phyloP scores from a whole-genome alignment of 2,113 vertebrate species.

The Ailuropoda melanoleuca region DNA sequence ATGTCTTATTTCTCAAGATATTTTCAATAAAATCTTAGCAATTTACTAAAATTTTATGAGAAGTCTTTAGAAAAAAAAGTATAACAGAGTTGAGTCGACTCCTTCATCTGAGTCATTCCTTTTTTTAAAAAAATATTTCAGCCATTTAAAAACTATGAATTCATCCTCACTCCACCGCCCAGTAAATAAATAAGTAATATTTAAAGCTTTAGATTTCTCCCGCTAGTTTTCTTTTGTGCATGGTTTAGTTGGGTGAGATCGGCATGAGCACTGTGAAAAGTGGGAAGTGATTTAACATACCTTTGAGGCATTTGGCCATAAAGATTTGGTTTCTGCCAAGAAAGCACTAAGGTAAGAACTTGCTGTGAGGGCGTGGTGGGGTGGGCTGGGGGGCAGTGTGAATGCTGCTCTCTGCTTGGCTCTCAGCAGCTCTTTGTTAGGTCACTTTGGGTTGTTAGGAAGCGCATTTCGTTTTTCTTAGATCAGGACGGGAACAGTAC shows the following conservation, averaged over 20 bases:
- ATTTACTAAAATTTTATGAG: conserved; percentile 39
- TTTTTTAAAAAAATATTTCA: neutral
- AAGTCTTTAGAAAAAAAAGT: conserved; percentile 30
- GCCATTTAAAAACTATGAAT: conserved; percentile 47
- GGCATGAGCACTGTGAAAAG: conserved; percentile 2
- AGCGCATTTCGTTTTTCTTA: conserved; percentile 83
- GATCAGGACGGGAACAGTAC: conserved; percentile 81
- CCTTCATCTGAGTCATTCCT: neutral
- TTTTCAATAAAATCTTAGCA: neutral
- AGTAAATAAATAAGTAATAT: conserved; percentile 20
- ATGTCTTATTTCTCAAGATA: neutral
- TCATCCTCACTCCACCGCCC: neutral
- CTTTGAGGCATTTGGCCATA: conserved; percentile 67
- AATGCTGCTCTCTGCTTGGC: conserved; percentile 76
- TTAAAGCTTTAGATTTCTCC: neutral
- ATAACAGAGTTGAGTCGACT: neutral
- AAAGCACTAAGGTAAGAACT: conserved; percentile 33
- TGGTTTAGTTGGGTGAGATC: conserved; percentile 19
- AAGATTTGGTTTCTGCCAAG: conserved; percentile 64
- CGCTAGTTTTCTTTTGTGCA: neutral
- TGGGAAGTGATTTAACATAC: conserved; percentile 60
- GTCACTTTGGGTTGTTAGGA: conserved; percentile 83
- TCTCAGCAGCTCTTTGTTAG: conserved; percentile 80
- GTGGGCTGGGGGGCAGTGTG: neutral
- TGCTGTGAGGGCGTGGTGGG: neutral